Base-by-base conservation (phyloP, 1,140 invertebrate species). In the Pachyrhynchus sulphureomaculatus region DNA sequence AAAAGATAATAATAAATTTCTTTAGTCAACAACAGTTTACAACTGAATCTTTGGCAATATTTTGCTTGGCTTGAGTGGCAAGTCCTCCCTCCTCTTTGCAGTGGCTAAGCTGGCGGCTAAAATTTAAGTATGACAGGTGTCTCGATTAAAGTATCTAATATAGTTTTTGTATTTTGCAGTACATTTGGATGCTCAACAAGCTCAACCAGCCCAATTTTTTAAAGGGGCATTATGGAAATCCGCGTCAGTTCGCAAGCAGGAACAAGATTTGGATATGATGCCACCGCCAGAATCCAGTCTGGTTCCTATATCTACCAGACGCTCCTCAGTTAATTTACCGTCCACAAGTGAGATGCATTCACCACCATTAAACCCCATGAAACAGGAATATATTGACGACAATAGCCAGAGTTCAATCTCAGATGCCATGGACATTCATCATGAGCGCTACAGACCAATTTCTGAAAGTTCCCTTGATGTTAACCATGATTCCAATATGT, bases 311-410 rank as follows among this genome's bases (percentile, higher is more conserved):
- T 78, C 82, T 29, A 74, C 79, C 32, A 77, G 84, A 18, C 77
- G 84, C 0, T 78, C 83, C 20, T 85, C 84, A 12, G 67, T 80
- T 42, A 75, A 78, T 69, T 47, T 71, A 20, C 65, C 71, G 10
- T 70, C 68, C 1, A 62, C 68, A 0, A 69, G 62, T 47, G 69
- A 72, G 13, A 44, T 52, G 6, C 64, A 68, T 45, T 80, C 78
- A 62, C 82, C 79, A 24, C 79, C 62, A 42, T 67, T 79, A 41
- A 77, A 73, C 53, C 15, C 61, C 6, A 74, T 90, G 15, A 90
- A 90, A 71, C 87, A 86, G 33, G 88, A 90, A 75, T 77, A 84
- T 1, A 71, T 85, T 1, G 88, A 90, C 68, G 88, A 90, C 57
- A 84, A 81, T 57, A 88, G 84, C 62, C 84, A 88, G 48, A 81